A percentile compares a stretch with the other conserved stretches of the same genome.
Evolutionary conservation across 2,113 vertebrate species (phyloP).

Genomic region (Actenoides hombroni): DNA sequence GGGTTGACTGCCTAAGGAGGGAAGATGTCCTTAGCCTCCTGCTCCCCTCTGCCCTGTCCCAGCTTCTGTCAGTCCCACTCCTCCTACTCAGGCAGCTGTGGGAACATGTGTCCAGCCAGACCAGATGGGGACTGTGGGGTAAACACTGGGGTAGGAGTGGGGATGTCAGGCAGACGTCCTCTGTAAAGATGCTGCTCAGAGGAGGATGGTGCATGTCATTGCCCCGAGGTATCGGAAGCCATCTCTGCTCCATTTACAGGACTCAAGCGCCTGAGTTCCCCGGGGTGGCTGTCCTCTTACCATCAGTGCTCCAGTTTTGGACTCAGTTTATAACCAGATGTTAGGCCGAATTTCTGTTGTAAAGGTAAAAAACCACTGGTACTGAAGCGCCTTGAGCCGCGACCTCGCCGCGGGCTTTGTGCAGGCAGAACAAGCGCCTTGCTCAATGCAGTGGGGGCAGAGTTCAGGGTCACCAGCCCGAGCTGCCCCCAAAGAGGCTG

Average conservation of each 20-base stretch:
- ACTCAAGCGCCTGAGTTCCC: slow-evolving; percentile 66
- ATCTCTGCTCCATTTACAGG: slow-evolving; percentile 72
- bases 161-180: slow-evolving; percentile 20
- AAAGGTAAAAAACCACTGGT: slow-evolving; percentile 62
- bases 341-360: slow-evolving; percentile 71
- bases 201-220: slow-evolving; percentile 40
- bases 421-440: background rate
- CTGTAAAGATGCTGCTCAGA: background rate
- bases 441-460: background rate
- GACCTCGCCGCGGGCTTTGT: slow-evolving; percentile 9
- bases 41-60: background rate
- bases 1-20: background rate
- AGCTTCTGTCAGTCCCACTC: background rate
- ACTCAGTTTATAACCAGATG: slow-evolving; percentile 71
- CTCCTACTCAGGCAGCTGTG: background rate
- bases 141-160: slow-evolving; percentile 8
- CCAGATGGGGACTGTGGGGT: background rate
- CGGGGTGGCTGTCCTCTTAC: slow-evolving; percentile 61
- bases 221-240: slow-evolving; percentile 63
- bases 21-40: background rate
- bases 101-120: background rate
- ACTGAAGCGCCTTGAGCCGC: slow-evolving; percentile 1
- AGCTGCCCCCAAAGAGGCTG: background rate
- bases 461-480: background rate
- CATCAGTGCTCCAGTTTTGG: slow-evolving; percentile 61